Evolutionary conservation across 2,113 vertebrate genomes (phyloP), one percentile per base, ranked within the genome.

Genomic region (Porphyrio hochstetteri): DNA sequence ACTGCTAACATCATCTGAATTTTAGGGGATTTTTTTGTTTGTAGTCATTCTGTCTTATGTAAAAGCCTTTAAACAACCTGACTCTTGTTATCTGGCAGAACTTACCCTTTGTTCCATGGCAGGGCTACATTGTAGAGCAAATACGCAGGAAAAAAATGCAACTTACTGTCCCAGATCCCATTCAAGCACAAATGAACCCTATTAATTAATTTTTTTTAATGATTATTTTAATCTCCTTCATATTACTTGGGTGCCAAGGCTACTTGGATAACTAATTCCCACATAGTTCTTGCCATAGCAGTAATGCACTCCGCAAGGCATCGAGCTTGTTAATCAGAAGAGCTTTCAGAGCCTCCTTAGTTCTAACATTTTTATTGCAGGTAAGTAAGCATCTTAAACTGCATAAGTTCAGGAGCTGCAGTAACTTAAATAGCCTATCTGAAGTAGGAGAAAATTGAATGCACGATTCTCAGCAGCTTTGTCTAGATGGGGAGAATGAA

Each of bases 321-420:
- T 56, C 1, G 2, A 90, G 42, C 42, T 86, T 88, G 68, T 86
- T 95, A 86, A 95, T 88, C 92, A 96, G 59, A 80, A 83, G 60
- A 86, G 60, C 35, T 93, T 94, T 93, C 92, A 77, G 29, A 86
- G 7, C 17, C 55, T 67, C 21, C 90, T 94, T 81, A 92, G 71
- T 64, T 95, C 64, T 94, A 90, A 92, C 33, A 74, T n/a, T 80
- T 95, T 88, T 90, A 90, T 63, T 95, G 64, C 63, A 88, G 82
- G 82, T 86, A 90, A 74, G 55, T 70, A 90, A 91, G 85, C 42
- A 93, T 60, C 76, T 88, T 71, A 95, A 95, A 86, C 75, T 88
- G 82, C 18, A 0, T 56, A 93, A 92, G 48, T 78, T 82, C 88
- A 71, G 85, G 75, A 90, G 75, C 38, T 92, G 60, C 79, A 88